A percentile compares a stretch with the other conserved stretches of the same genome.
Evolutionary conservation across 2,888 invertebrate species (phyloP).

Genomic region (Halictus quadricinctus): DNA sequence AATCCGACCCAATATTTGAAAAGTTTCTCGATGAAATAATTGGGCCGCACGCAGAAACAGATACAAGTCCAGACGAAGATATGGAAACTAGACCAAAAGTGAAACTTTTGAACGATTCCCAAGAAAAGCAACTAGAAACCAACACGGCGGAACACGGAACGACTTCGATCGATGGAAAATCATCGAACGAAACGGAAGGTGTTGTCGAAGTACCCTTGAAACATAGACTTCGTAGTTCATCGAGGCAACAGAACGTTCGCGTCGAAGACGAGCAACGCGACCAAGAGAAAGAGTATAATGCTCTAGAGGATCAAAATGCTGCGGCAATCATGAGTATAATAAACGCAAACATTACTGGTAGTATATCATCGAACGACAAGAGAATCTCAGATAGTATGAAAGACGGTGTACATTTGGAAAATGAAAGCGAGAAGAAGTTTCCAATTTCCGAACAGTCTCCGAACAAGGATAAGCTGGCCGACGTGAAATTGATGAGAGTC

Average conservation of each 20-base stretch:
- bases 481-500: neutral
- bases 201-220: conserved; percentile 74
- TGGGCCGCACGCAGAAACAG: conserved; percentile 65
- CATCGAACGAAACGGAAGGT: conserved; percentile 32
- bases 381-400: conserved; percentile 33
- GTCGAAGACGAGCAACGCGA: conserved; percentile 66
- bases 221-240: conserved; percentile 77
- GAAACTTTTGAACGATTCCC: conserved; percentile 19
- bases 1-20: conserved; percentile 84
- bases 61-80: conserved; percentile 77
- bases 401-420: neutral
- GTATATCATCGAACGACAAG: conserved; percentile 32
- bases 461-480: conserved; percentile 5
- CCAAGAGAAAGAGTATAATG: conserved; percentile 64
- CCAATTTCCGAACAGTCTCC: neutral
- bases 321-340: conserved; percentile 80
- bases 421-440: conserved; percentile 19
- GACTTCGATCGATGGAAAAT: conserved; percentile 34
- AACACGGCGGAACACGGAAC: conserved; percentile 33
- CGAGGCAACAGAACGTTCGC: conserved; percentile 69
- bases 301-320: conserved; percentile 79
- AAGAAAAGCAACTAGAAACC: conserved; percentile 39
- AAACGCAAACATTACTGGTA: conserved; percentile 74
- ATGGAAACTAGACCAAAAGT: conserved; percentile 56
- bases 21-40: conserved; percentile 83